phyloP scores from a whole-genome alignment of 2,113 vertebrate species.

The Paracanthobrama guichenoti region DNA sequence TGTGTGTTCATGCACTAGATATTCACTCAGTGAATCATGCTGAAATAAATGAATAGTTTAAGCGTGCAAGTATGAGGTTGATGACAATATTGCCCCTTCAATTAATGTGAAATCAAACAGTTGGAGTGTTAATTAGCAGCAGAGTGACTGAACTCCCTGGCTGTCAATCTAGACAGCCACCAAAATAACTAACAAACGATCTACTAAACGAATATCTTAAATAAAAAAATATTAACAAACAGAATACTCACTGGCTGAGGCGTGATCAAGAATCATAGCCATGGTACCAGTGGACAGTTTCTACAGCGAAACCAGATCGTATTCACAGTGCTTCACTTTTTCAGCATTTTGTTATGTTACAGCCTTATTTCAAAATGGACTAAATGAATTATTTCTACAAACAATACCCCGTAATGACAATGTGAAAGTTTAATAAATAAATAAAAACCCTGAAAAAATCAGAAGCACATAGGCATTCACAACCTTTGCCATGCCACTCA shows the following conservation, averaged over 20 bases:
- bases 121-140: neutral
- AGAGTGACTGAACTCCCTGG: neutral
- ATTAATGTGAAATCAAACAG: slow-evolving; percentile 15
- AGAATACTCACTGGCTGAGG: neutral
- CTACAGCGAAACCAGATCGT: neutral
- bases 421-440: no score
- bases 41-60: neutral
- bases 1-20: neutral
- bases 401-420: no score
- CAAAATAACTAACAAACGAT: neutral
- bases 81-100: neutral
- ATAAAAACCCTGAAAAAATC: no score
- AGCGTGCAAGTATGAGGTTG: slow-evolving; percentile 13
- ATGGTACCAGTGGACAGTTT: neutral
- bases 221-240: neutral
- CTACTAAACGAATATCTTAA: neutral
- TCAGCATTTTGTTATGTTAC: no score
- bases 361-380: no score
- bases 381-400: no score
- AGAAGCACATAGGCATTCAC: no score
- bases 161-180: slow-evolving; percentile 5
- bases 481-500: no score
- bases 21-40: slow-evolving; percentile 6
- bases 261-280: neutral
- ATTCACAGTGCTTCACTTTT: no score